These are phyloP conservation scores for Pelodytes ibericus DNA, from an alignment of 2,797 vertebrate species.

Conservation along the genomic window DNA sequence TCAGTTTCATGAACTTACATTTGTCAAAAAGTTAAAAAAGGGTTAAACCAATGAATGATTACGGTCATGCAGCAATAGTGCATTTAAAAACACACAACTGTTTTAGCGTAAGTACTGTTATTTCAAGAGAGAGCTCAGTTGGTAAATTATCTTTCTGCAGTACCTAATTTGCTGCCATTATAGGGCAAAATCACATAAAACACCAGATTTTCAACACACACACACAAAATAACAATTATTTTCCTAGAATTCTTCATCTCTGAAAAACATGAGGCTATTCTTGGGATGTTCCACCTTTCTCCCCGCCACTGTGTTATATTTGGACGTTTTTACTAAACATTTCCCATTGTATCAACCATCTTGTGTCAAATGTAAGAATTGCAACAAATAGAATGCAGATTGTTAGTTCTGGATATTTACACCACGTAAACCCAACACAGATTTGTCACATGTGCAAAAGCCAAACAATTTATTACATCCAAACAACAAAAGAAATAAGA, in stretches of 20 bases:
- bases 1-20: too few species aligned
- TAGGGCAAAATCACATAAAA: too few species aligned
- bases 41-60: too few species aligned
- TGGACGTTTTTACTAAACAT: constrained; percentile 37
- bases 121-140: too few species aligned
- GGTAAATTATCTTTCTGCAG: too few species aligned
- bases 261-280: constrained; percentile 3
- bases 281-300: constrained; percentile 6
- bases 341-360: constrained; percentile 14
- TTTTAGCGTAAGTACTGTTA: too few species aligned
- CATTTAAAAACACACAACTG: too few species aligned
- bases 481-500: constrained; percentile 14
- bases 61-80: too few species aligned
- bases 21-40: too few species aligned
- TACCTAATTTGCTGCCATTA: too few species aligned
- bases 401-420: constrained; percentile 36
- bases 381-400: constrained; percentile 44
- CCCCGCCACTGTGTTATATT: constrained; percentile 16
- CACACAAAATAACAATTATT: too few species aligned
- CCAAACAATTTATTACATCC: constrained; percentile 5
- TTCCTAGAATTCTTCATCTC: background rate
- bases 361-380: constrained; percentile 29
- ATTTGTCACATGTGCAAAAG: constrained; percentile 35
- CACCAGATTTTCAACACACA: too few species aligned
- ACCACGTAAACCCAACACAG: constrained; percentile 25